Evolutionary conservation across 2,797 vertebrate genomes (phyloP).

Genomic region (Pangasius macronema): DNA sequence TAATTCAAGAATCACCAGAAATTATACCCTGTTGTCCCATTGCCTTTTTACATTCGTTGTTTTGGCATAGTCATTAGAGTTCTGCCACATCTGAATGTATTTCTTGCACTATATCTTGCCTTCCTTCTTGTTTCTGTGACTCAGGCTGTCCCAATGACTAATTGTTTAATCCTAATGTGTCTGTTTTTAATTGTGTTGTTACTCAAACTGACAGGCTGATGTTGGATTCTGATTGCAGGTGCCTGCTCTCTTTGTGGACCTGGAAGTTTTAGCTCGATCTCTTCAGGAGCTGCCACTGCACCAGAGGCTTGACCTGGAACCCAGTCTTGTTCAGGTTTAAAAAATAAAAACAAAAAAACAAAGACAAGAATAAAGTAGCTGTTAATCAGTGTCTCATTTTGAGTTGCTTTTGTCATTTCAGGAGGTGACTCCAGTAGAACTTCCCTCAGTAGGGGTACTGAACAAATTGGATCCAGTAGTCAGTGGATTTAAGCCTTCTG

Average conservation of each 20-base stretch:
- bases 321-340: constrained; percentile 85
- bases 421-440: constrained; percentile 78
- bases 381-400: not conserved
- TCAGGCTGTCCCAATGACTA: not conserved
- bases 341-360: not conserved
- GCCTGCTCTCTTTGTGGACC: constrained; percentile 79
- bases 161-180: not conserved
- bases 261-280: constrained; percentile 77
- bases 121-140: not conserved
- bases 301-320: constrained; percentile 83
- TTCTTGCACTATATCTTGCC: not conserved
- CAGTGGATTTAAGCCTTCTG: constrained; percentile 61
- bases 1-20: not conserved
- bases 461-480: constrained; percentile 64
- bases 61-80: not conserved
- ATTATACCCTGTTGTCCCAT: not conserved
- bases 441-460: constrained; percentile 73
- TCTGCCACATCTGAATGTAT: not conserved
- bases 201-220: not conserved
- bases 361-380: not conserved
- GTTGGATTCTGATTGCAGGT: constrained; percentile 68
- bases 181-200: not conserved
- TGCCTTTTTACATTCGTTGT: not conserved
- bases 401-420: constrained; percentile 58
- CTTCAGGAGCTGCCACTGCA: constrained; percentile 87